Evolutionary conservation across 2,113 vertebrate genomes (phyloP).

Genomic region (Phrynosoma blainvillii): DNA sequence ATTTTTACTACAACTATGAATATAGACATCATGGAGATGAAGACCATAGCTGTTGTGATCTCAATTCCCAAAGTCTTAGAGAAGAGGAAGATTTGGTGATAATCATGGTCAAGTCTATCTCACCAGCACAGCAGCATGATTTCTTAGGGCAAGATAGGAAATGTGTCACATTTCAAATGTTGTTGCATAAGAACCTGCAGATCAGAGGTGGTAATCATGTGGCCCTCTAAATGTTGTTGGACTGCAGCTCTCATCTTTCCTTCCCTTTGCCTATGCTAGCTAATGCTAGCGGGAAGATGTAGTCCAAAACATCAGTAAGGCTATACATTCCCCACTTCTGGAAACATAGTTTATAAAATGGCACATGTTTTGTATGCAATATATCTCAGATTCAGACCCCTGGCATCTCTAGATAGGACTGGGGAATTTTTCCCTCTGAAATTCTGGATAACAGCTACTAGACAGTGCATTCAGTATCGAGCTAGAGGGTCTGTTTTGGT

Average conservation of each 20-base stretch:
- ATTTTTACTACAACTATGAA: background rate
- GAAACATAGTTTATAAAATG: too few relatives aligned
- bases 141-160: background rate
- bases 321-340: too few relatives aligned
- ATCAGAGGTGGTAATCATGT: too few relatives aligned
- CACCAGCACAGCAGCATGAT: background rate
- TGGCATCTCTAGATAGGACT: background rate
- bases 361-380: too few relatives aligned
- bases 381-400: background rate
- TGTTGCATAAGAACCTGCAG: too few relatives aligned
- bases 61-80: background rate
- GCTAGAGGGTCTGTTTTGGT: background rate
- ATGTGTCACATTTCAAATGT: too few relatives aligned
- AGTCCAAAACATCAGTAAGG: too few relatives aligned
- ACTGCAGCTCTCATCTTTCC: too few relatives aligned
- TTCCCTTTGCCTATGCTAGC: too few relatives aligned
- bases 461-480: too few relatives aligned
- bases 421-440: background rate
- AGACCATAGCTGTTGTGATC: background rate
- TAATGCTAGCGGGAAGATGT: too few relatives aligned
- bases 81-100: background rate
- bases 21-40: background rate
- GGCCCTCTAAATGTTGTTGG: too few relatives aligned
- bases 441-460: background rate
- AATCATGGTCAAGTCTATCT: background rate